Percentiles rank a stretch among this genome's conserved stretches.
phyloP scores from a whole-genome alignment of 2,797 vertebrate genomes.

The Antrozous pallidus region DNA sequence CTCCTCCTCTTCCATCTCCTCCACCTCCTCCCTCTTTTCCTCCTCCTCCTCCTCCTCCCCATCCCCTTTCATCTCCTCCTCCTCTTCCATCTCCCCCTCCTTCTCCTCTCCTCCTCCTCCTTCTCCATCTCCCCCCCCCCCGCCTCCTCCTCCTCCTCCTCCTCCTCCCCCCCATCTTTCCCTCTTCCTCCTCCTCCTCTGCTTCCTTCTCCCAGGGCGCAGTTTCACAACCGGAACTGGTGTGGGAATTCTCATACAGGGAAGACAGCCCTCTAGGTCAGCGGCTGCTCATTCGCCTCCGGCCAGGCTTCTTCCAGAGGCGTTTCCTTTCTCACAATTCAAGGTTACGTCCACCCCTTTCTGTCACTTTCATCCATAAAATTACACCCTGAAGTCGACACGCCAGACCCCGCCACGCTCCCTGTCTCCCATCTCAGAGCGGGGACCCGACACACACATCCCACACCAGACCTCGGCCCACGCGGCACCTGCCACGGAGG shows the following conservation, averaged over 20 bases:
- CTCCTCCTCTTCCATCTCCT: neutral
- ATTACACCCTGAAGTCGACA: neutral
- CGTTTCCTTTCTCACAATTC: neutral
- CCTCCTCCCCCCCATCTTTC: neutral
- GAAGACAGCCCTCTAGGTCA: neutral
- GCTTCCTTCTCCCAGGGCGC: neutral
- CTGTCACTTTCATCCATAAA: neutral
- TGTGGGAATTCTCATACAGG: neutral
- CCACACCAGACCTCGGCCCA: neutral
- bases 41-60: neutral
- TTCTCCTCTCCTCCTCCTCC: neutral
- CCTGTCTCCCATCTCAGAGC: neutral
- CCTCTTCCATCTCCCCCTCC: too few species aligned
- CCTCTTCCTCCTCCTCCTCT: neutral
- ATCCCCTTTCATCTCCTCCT: neutral
- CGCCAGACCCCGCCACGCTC: neutral
- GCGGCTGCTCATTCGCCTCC: neutral
- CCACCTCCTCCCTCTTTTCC: too few species aligned
- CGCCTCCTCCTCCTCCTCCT: too few species aligned
- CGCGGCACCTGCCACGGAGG: neutral
- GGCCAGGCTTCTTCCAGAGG: neutral
- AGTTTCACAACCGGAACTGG: neutral
- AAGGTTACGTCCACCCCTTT: neutral
- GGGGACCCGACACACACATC: accelerated
- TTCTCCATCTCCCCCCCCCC: too few species aligned